Evolutionary conservation across 92 coral and sea anemone species (phyloP), one percentile per base, ranked within the genome.

Genomic region (Nematostella vectensis): DNA sequence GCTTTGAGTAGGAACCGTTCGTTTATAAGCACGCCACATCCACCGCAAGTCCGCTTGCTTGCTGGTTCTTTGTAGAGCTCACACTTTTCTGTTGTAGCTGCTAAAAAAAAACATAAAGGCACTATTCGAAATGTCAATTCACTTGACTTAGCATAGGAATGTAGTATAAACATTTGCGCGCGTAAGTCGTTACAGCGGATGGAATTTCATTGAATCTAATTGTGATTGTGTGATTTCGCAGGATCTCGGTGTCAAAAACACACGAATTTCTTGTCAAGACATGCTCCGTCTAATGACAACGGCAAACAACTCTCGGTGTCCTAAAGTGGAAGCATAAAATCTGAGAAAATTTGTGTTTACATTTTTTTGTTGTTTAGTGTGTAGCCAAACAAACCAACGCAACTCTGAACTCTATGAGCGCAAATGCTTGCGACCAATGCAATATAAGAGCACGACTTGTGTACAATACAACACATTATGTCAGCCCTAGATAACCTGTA

Each of bases 1-100:
- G 98, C 98, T 31, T 91, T 91, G 20, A 91, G 82, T 11, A 91
- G 85, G 55, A 85, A 91, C 26, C 96, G 95, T 39, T 91, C 98
- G 21, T 75, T 88, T 24, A 91, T 91, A 0, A 59, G 77, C 18
- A 71, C 62, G 0, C 95, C 78, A 27, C 98, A 91, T 0, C 98
- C 98, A 26, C 93, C 98, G 31, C 98, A 91, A 17, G 85, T 55
- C 15, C 89, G 89, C 58, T 76, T 80, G 17, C 62, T 77, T n/a
- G 80, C 63, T 17, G 88, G 55, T 12, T 80, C 88, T 55, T 85
- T 85, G 55, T 66, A 71, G 19, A 70, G 47, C 11, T 85, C 95
- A 55, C 69, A 75, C 31, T 85, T 85, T 4, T 74, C 78, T n/a
- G 80, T 33, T 6, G 54, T 65, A 16, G 78, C 72, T 66, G 72